phyloP scores from a whole-genome alignment of 1,140 invertebrate species.

The Drosophila triauraria region DNA sequence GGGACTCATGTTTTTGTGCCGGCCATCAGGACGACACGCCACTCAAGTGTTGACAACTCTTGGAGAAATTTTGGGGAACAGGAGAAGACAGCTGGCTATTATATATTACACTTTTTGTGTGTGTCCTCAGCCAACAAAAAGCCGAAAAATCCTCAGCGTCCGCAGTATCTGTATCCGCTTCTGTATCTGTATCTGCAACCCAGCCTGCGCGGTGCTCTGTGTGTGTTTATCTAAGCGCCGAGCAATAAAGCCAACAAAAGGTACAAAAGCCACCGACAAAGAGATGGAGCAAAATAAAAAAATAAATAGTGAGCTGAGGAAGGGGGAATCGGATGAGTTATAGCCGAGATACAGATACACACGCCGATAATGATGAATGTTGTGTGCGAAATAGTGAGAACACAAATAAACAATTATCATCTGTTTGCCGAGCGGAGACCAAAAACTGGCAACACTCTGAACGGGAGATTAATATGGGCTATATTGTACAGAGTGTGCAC shows the following conservation, averaged over 20 bases:
- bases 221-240: constrained; percentile 49
- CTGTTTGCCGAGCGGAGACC: constrained; percentile 17
- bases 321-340: constrained; percentile 35
- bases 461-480: constrained; percentile 23
- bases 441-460: constrained; percentile 15
- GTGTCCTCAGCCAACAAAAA: constrained; percentile 34
- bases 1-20: constrained; percentile 6
- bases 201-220: constrained; percentile 9
- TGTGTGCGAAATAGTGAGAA: constrained; percentile 27
- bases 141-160: constrained; percentile 18
- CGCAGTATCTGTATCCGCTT: constrained; percentile 16
- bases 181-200: constrained; percentile 21
- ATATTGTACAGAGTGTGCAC: not conserved
- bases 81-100: constrained; percentile 46
- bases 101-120: constrained; percentile 55
- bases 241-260: constrained; percentile 52
- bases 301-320: not conserved
- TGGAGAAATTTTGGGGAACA: constrained; percentile 10
- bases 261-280: constrained; percentile 46
- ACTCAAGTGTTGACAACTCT: constrained; percentile 57
- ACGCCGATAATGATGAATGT: constrained; percentile 34
- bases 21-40: constrained; percentile 22
- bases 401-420: constrained; percentile 54
- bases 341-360: constrained; percentile 40
- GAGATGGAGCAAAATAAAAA: constrained; percentile 10